These are phyloP conservation scores for Gymnosoma rotundatum DNA, from an alignment of 2,888 invertebrate genomes.

Conservation along the genomic window DNA sequence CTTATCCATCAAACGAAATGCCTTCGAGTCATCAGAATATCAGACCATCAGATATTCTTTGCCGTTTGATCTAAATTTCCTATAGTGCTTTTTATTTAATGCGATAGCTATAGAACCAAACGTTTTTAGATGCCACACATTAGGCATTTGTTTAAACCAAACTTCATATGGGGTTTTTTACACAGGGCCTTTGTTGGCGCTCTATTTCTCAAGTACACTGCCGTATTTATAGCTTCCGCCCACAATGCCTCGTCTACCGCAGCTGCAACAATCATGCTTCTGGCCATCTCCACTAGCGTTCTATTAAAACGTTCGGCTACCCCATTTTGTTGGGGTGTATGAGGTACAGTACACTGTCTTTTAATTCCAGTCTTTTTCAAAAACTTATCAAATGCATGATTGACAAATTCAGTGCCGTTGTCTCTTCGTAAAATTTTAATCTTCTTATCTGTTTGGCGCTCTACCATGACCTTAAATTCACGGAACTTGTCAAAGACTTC, in stretches of 20 bases:
- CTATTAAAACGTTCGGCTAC: slow-evolving; percentile 26
- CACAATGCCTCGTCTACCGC: no score
- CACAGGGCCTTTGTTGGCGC: no score
- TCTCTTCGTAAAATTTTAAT: no score
- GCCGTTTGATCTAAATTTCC: slow-evolving; percentile 65
- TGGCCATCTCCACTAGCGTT: no score
- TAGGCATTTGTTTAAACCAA: slow-evolving; percentile 32
- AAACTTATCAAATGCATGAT: no score
- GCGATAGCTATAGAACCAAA: slow-evolving; percentile 61
- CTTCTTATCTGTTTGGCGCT: no score
- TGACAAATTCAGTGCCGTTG: no score
- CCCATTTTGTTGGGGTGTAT: slow-evolving; percentile 51
- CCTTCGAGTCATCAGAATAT: slow-evolving; percentile 56
- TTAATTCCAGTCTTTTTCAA: background rate
- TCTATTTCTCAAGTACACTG: no score
- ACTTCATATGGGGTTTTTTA: slow-evolving; percentile 23
- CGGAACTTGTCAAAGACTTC: no score
- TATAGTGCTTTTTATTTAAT: slow-evolving; percentile 50
- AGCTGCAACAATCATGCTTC: no score
- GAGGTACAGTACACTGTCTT: background rate
- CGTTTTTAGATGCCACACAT: slow-evolving; percentile 57
- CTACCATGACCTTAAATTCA: no score
- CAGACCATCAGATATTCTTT: slow-evolving; percentile 58
- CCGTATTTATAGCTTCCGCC: no score
- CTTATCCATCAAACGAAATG: slow-evolving; percentile 48